Conservation (phyloP, 2,113 vertebrate genomes). For the Gila orcuttii region DNA sequence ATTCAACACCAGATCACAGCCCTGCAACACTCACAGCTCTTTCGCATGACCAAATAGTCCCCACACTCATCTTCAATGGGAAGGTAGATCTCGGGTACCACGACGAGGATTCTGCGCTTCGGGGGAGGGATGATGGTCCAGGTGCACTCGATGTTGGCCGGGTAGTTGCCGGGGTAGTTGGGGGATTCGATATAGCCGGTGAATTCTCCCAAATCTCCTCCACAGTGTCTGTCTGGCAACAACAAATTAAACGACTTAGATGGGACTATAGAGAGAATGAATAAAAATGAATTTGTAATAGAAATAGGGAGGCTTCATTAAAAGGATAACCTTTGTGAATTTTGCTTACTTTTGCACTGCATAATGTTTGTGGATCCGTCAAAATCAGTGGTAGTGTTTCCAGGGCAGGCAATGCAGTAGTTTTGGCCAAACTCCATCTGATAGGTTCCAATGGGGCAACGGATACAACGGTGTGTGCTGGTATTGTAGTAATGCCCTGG, state of each 20-base stretch:
- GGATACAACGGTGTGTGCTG: slow-evolving; percentile 93
- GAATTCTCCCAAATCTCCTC: slow-evolving; percentile 93
- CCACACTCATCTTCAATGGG: slow-evolving; percentile 98
- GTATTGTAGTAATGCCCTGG: slow-evolving; percentile 97
- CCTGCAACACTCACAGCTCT: slow-evolving; percentile 85
- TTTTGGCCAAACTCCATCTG: slow-evolving; percentile 96
- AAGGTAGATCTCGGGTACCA: slow-evolving; percentile 96
- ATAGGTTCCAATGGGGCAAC: slow-evolving; percentile 86
- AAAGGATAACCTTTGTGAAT: neutral
- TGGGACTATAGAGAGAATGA: neutral
- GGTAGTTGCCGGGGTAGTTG: slow-evolving; percentile 97
- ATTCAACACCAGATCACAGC: slow-evolving; percentile 8
- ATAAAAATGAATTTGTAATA: neutral
- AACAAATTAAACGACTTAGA: slow-evolving; percentile 50
- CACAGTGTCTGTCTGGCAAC: slow-evolving; percentile 87
- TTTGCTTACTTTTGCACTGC: slow-evolving; percentile 93
- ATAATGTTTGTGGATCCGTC: slow-evolving; percentile 94
- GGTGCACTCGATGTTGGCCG: slow-evolving; percentile 92
- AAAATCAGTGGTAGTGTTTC: slow-evolving; percentile 95
- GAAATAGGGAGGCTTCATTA: neutral
- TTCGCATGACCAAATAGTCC: slow-evolving; percentile 97
- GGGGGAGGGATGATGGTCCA: slow-evolving; percentile 95
- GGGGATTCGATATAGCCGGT: slow-evolving; percentile 96
- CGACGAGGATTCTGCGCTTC: slow-evolving; percentile 94
- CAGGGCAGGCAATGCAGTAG: slow-evolving; percentile 89